Conservation (phyloP, 2,797 vertebrate genomes). For the Lacerta bilineata region DNA sequence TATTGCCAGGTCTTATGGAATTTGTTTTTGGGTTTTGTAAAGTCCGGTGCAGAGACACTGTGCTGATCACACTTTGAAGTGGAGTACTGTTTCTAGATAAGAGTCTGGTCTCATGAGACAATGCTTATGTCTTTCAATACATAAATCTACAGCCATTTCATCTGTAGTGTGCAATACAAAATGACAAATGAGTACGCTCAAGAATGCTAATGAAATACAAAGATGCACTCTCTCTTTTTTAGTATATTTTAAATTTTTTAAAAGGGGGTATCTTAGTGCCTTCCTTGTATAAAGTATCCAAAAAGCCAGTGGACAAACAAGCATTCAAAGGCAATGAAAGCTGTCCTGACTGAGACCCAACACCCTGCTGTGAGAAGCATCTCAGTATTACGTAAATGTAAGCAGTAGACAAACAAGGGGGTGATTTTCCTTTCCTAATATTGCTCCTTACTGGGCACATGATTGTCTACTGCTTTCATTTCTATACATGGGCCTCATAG, state of each 20-base stretch:
- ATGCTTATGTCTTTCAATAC: background rate
- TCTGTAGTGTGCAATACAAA: background rate
- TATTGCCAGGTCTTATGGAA: too few relatives aligned
- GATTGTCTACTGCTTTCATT: background rate
- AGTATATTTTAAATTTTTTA: background rate
- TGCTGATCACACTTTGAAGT: background rate
- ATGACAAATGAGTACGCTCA: slow-evolving; percentile 16
- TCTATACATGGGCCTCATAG: slow-evolving; percentile 6
- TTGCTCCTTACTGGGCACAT: slow-evolving; percentile 36
- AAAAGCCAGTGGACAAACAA: slow-evolving; percentile 50
- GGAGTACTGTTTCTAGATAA: background rate
- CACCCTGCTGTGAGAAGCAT: slow-evolving; percentile 20
- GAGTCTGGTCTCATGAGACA: background rate
- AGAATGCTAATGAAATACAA: slow-evolving; percentile 24
- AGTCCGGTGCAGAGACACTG: background rate
- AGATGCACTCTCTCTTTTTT: background rate
- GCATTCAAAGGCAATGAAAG: background rate
- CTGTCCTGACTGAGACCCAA: slow-evolving; percentile 19
- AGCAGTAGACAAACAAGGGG: background rate
- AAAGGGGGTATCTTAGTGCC: background rate
- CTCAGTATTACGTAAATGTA: background rate
- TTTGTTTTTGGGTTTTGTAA: too few relatives aligned
- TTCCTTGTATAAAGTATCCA: background rate
- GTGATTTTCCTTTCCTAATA: background rate
- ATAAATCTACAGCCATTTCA: background rate